A percentile compares a stretch with the other conserved stretches of the same genome.
phyloP scores from a whole-genome alignment of 2,797 vertebrate genomes.

The Oreonectes daqikongensis region DNA sequence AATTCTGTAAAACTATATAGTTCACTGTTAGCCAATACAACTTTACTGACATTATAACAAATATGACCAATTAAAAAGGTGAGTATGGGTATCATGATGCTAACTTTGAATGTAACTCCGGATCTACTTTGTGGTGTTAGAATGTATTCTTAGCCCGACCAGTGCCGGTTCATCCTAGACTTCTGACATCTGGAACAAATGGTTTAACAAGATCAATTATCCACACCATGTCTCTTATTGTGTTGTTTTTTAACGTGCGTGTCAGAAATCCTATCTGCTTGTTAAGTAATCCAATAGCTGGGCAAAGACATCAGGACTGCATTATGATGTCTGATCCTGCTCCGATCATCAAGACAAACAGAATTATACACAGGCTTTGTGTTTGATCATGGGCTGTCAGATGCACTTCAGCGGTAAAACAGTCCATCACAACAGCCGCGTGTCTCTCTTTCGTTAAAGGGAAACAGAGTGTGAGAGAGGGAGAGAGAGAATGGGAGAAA shows the following conservation, averaged over 20 bases:
- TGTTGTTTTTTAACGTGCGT: conserved; percentile 32
- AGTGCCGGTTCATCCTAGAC: conserved; percentile 15
- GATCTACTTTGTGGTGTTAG: conserved; percentile 26
- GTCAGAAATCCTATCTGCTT: conserved; percentile 41
- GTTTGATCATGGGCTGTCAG: conserved; percentile 43
- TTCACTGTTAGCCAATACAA: too few relatives aligned
- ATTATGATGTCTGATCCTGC: conserved; percentile 28
- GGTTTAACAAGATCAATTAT: conserved; percentile 43
- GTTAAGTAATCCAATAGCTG: conserved; percentile 38
- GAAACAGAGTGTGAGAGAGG: background rate
- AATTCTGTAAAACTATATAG: too few relatives aligned
- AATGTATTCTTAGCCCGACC: background rate
- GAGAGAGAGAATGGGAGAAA: conserved; percentile 5
- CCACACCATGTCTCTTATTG: conserved; percentile 34
- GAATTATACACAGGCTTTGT: conserved; percentile 42
- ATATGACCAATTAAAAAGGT: too few relatives aligned
- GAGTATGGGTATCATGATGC: background rate
- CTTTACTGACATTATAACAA: too few relatives aligned
- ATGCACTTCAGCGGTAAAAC: conserved; percentile 16
- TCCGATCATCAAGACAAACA: conserved; percentile 26
- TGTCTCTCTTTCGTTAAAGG: conserved; percentile 12
- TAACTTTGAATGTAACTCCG: background rate
- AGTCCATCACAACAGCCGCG: conserved; percentile 9
- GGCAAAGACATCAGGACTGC: conserved; percentile 42
- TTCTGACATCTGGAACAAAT: conserved; percentile 37